These are phyloP conservation scores for Pipistrellus nathusii DNA, from an alignment of 2,797 vertebrate species.

Conservation along the genomic window DNA sequence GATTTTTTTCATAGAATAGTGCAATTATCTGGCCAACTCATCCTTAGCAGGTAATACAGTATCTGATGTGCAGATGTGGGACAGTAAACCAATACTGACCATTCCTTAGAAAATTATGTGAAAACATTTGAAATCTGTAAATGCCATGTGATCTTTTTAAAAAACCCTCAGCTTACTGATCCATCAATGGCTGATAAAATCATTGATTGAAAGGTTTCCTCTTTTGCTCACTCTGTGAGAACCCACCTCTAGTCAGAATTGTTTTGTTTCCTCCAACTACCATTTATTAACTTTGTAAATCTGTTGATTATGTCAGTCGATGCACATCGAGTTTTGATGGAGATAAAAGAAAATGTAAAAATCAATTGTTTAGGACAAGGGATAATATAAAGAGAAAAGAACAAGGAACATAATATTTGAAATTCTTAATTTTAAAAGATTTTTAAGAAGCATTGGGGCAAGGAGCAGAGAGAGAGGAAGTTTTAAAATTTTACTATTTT, in stretches of 20 bases:
- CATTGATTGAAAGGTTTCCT: not conserved
- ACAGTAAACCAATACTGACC: not conserved
- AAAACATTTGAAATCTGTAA: constrained; percentile 1
- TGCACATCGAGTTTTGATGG: not conserved
- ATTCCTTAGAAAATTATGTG: not conserved
- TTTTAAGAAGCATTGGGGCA: not conserved
- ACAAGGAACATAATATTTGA: not conserved
- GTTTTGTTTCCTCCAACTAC: not conserved
- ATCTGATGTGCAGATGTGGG: not conserved
- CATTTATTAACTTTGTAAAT: not conserved
- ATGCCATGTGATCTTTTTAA: not conserved
- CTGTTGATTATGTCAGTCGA: not conserved
- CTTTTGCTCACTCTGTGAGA: not conserved
- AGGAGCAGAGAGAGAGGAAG: not conserved
- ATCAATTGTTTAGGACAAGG: not conserved
- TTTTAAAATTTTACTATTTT: not conserved
- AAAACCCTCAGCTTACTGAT: not conserved
- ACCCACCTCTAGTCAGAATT: not conserved
- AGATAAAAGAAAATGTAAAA: not conserved
- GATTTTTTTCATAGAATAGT: not conserved
- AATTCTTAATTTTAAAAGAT: not conserved
- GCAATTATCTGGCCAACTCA: not conserved
- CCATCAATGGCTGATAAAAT: not conserved
- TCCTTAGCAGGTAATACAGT: not conserved
- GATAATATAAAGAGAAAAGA: not conserved